Evolutionary conservation across 2,797 vertebrate genomes (phyloP).

Genomic region (Parauchenoglanis punctatus): DNA sequence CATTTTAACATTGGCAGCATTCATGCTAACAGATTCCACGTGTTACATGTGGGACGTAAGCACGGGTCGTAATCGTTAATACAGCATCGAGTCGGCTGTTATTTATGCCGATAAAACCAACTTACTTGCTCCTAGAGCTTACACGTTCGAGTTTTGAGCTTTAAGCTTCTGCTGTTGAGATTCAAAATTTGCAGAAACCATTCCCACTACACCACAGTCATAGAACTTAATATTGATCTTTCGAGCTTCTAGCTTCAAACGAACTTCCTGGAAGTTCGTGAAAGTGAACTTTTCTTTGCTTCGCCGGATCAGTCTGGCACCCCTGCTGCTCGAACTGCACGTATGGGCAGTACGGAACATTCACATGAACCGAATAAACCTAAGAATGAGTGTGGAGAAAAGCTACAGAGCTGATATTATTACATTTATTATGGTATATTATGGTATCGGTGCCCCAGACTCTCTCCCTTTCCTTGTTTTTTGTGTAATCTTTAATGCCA

Average conservation of each 20-base stretch:
- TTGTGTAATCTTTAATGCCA: too few relatives aligned
- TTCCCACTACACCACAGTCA: neutral
- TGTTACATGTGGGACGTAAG: neutral
- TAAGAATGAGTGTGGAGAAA: neutral
- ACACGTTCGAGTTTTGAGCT: neutral
- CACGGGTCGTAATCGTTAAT: neutral
- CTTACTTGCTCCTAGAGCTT: neutral
- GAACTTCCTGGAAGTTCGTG: neutral
- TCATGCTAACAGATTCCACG: neutral
- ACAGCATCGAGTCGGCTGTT: neutral
- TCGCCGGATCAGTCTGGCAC: neutral
- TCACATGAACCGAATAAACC: neutral
- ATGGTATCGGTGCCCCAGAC: neutral
- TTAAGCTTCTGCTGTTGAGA: neutral
- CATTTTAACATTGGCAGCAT: neutral
- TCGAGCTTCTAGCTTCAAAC: neutral
- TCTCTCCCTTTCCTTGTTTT: neutral
- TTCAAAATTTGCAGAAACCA: neutral
- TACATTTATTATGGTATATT: neutral
- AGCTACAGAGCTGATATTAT: neutral
- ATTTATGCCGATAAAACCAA: neutral
- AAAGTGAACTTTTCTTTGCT: conserved; percentile 3
- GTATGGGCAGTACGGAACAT: neutral
- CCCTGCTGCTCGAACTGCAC: neutral
- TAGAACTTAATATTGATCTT: neutral